Conservation (phyloP, 2,888 invertebrate genomes). For the Horisme vitalbata region DNA sequence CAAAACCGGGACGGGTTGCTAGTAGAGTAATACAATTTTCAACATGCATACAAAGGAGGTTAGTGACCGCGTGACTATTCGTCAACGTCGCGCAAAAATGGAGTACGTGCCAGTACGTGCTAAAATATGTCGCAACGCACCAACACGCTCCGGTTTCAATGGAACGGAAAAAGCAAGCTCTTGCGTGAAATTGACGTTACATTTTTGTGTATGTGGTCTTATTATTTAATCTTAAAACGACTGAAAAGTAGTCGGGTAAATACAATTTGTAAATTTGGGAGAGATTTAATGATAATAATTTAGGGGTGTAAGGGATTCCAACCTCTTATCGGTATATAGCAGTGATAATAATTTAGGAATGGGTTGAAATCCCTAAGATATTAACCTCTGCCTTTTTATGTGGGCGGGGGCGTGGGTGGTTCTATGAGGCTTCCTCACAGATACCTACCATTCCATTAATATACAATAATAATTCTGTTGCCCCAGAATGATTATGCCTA, state of each 20-base stretch:
- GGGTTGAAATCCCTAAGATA: no score
- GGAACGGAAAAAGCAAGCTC: slow-evolving; percentile 35
- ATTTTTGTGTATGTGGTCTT: slow-evolving; percentile 1
- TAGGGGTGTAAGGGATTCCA: no score
- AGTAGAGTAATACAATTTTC: slow-evolving; percentile 24
- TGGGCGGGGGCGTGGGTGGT: no score
- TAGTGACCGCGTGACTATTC: slow-evolving; percentile 53
- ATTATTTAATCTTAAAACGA: not conserved
- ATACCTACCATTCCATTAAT: no score
- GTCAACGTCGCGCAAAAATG: slow-evolving; percentile 51
- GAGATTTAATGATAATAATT: no score
- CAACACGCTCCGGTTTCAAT: slow-evolving; percentile 47
- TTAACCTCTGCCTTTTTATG: no score
- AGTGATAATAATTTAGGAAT: no score
- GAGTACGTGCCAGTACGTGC: slow-evolving; percentile 45
- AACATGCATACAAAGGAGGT: slow-evolving; percentile 37
- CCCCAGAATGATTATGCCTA: no score
- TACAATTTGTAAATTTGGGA: no score
- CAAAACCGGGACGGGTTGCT: not conserved
- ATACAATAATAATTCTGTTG: no score
- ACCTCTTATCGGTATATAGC: no score
- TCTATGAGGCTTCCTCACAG: no score
- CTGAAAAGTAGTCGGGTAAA: not conserved
- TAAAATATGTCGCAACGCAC: slow-evolving; percentile 53
- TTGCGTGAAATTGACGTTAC: not conserved